These are phyloP conservation scores for Acromyrmex heyeri DNA, from an alignment of 1,140 invertebrate species.

Conservation along the genomic window DNA sequence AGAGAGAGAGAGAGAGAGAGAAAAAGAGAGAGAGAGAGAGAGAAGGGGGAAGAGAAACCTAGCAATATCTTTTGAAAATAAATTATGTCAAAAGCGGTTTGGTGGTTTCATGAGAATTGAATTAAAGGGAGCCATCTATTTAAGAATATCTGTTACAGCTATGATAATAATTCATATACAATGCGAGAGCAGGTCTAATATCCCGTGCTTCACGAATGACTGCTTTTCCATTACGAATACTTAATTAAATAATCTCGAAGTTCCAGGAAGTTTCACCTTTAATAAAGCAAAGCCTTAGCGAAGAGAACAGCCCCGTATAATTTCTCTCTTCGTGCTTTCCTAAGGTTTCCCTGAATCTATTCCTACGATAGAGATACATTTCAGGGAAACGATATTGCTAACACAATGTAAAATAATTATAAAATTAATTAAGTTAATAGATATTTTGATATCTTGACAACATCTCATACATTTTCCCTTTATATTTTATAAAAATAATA, in stretches of 20 bases:
- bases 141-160: slow-evolving; percentile 62
- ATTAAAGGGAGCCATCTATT: slow-evolving; percentile 56
- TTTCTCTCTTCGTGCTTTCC: slow-evolving; percentile 59
- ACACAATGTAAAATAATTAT: slow-evolving; percentile 46
- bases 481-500: not conserved
- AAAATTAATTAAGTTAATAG: slow-evolving; percentile 13
- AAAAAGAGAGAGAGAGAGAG: not conserved
- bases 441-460: not conserved
- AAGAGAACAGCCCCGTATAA: slow-evolving; percentile 61
- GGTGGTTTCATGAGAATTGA: slow-evolving; percentile 52
- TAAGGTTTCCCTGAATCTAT: slow-evolving; percentile 39
- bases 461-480: not conserved
- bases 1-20: not conserved
- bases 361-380: slow-evolving; percentile 30
- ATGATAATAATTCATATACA: slow-evolving; percentile 67
- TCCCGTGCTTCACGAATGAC: slow-evolving; percentile 68
- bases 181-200: slow-evolving; percentile 65
- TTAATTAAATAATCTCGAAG: slow-evolving; percentile 74
- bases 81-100: slow-evolving; percentile 55
- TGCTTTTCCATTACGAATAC: slow-evolving; percentile 70
- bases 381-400: slow-evolving; percentile 1
- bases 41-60: not conserved
- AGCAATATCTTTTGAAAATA: slow-evolving; percentile 58
- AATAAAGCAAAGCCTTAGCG: slow-evolving; percentile 43
- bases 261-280: slow-evolving; percentile 63